Conservation (phyloP, 1,140 invertebrate genomes). For the Anadara kagoshimensis region DNA sequence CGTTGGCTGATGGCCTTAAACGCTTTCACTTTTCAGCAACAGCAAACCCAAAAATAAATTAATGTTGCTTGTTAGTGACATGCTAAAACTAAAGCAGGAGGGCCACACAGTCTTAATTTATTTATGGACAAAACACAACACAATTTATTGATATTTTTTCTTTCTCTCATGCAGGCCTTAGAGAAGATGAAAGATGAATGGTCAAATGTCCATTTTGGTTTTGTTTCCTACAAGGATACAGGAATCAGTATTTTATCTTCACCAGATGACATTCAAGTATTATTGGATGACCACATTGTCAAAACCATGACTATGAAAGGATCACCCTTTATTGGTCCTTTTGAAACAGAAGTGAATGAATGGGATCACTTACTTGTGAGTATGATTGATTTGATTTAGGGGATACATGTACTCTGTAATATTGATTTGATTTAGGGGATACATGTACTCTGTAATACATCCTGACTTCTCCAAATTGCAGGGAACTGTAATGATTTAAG, state of each 20-base stretch:
- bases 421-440: background rate
- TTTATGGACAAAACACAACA: background rate
- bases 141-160: background rate
- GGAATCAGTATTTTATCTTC: conserved; percentile 70
- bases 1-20: too few species aligned
- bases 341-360: conserved; percentile 77
- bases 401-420: background rate
- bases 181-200: conserved; percentile 73
- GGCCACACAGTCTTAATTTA: background rate
- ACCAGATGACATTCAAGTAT: conserved; percentile 72
- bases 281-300: conserved; percentile 74
- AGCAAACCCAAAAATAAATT: too few species aligned
- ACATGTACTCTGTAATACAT: background rate
- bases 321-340: conserved; percentile 73
- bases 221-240: conserved; percentile 78
- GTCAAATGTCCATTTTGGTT: conserved; percentile 70
- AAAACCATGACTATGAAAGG: conserved; percentile 75
- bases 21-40: too few species aligned
- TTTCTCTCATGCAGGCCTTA: conserved; percentile 60
- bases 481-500: too few species aligned
- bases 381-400: background rate
- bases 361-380: conserved; percentile 70
- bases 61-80: too few species aligned
- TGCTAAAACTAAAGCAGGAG: too few species aligned
- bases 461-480: background rate